Evolutionary conservation across 2,888 invertebrate genomes (phyloP).

Genomic region (Drosophila planitibia): DNA sequence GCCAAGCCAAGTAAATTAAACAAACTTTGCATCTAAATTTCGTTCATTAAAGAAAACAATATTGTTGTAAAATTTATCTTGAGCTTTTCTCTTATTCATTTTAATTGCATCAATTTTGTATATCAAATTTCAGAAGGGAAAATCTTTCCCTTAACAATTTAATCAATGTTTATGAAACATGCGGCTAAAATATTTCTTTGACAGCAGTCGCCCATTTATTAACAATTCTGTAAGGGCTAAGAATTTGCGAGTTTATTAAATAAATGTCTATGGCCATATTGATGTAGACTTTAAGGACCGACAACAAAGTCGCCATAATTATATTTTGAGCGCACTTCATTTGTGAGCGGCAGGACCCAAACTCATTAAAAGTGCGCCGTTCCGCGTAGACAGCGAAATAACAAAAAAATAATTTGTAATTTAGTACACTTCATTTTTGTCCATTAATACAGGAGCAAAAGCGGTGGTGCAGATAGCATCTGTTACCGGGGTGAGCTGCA

Average conservation of each 20-base stretch:
- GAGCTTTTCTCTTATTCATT: neutral
- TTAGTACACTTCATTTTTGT: constrained; percentile 66
- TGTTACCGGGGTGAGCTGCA: constrained; percentile 25
- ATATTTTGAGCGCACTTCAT: constrained; percentile 64
- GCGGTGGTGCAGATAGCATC: constrained; percentile 12
- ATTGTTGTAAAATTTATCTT: neutral
- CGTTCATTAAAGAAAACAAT: neutral
- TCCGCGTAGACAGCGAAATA: constrained; percentile 28
- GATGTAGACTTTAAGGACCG: constrained; percentile 36
- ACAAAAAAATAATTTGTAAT: constrained; percentile 52
- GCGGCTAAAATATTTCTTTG: neutral
- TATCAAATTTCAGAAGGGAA: neutral
- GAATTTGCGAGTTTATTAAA: constrained; percentile 24
- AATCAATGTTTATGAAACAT: constrained; percentile 6
- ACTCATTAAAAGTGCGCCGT: constrained; percentile 66
- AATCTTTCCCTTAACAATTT: neutral
- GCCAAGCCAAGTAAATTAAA: neutral
- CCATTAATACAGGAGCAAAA: constrained; percentile 60
- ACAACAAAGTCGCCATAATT: constrained; percentile 61
- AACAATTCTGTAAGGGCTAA: neutral
- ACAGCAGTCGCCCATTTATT: constrained; percentile 1
- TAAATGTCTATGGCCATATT: constrained; percentile 37
- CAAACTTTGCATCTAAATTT: neutral
- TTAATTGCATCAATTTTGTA: constrained; percentile 4
- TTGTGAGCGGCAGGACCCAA: constrained; percentile 46